Percentiles rank a stretch among this genome's conserved stretches.
These are phyloP conservation scores for Yponomeuta plumbellus DNA, from an alignment of 2,888 invertebrate species.

Conservation along the genomic window DNA sequence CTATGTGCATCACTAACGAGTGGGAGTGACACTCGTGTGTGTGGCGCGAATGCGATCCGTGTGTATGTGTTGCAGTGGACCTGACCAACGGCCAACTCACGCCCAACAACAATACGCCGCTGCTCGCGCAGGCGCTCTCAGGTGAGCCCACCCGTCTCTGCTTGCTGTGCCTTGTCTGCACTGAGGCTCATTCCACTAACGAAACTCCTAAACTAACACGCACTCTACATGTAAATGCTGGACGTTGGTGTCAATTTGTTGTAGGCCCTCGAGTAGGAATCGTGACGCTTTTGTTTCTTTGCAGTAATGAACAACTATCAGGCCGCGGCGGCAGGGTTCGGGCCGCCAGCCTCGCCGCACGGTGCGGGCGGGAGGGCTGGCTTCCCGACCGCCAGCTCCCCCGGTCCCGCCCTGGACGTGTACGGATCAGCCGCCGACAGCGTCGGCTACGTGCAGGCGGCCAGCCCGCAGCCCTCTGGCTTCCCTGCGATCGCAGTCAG, in stretches of 20 bases:
- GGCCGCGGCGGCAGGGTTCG: constrained; percentile 87
- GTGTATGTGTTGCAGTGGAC: constrained; percentile 90
- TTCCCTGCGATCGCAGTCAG: constrained; percentile 96
- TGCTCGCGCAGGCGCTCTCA: constrained; percentile 96
- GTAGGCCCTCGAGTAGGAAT: not conserved
- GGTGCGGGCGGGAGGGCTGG: constrained; percentile 84
- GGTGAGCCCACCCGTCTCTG: constrained; percentile 77
- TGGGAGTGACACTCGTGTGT: constrained; percentile 51
- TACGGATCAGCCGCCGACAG: constrained; percentile 93
- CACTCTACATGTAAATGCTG: constrained; percentile 2
- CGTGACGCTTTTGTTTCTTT: constrained; percentile 24
- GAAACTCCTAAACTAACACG: constrained; percentile 8
- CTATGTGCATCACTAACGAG: constrained; percentile 53
- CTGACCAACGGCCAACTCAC: constrained; percentile 96
- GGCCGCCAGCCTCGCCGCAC: constrained; percentile 90
- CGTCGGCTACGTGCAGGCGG: constrained; percentile 96
- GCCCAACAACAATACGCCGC: constrained; percentile 96
- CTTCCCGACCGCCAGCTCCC: constrained; percentile 95
- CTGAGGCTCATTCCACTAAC: not conserved
- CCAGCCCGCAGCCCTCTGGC: constrained; percentile 97
- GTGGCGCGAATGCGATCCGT: constrained; percentile 77
- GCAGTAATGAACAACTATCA: constrained; percentile 98
- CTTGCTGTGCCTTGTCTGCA: constrained; percentile 7
- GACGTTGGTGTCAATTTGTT: constrained; percentile 16
- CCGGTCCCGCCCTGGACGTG: constrained; percentile 93